phyloP scores from a whole-genome alignment of 2,113 vertebrate genomes.

The Siphamia tubifer region DNA sequence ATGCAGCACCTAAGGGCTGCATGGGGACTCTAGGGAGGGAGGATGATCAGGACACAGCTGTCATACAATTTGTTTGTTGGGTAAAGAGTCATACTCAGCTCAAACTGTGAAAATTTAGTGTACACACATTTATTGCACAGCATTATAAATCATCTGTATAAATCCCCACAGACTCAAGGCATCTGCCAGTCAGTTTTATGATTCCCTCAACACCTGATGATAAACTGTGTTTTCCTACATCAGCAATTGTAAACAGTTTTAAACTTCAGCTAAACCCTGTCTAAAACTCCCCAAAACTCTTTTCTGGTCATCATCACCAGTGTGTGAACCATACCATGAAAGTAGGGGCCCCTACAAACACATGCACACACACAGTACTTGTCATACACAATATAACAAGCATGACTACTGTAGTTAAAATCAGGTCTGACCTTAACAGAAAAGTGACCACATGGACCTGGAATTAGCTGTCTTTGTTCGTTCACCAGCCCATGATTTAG shows the following conservation, averaged over 20 bases:
- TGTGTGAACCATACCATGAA: no score
- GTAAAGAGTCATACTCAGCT: neutral
- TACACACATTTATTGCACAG: neutral
- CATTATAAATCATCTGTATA: neutral
- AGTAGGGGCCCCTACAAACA: no score
- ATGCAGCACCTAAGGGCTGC: constrained; percentile 17
- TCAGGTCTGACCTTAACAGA: no score
- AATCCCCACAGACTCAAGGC: neutral
- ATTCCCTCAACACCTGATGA: neutral
- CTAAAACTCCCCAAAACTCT: no score
- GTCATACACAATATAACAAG: no score
- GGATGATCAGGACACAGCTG: constrained; percentile 40
- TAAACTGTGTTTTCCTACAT: constrained; percentile 1
- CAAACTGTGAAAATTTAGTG: neutral
- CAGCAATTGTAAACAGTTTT: neutral
- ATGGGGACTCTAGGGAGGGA: neutral
- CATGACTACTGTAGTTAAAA: no score
- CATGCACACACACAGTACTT: no score
- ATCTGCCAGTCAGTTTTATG: constrained; percentile 20
- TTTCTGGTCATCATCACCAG: no score
- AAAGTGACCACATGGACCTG: no score
- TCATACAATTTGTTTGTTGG: constrained; percentile 3
- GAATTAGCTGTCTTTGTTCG: no score
- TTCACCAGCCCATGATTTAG: no score
- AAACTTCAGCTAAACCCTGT: neutral